These are phyloP conservation scores for Dryas iulia DNA, from an alignment of 1,140 invertebrate genomes.

Conservation along the genomic window DNA sequence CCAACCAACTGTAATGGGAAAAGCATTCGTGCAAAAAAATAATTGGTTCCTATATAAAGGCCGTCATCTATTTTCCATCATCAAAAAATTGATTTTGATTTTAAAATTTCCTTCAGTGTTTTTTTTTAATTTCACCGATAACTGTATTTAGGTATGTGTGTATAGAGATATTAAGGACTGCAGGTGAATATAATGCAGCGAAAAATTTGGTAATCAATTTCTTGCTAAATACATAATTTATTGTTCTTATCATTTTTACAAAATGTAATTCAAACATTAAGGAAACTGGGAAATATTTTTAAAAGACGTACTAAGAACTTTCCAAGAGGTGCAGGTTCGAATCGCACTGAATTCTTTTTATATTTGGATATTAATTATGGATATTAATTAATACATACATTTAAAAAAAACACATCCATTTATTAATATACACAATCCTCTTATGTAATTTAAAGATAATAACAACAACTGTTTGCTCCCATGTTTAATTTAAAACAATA, in stretches of 20 bases:
- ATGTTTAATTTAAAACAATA: constrained; percentile 19
- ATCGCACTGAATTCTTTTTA: too few species aligned
- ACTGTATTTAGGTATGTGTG: not conserved
- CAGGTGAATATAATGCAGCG: too few species aligned
- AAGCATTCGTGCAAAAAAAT: constrained; percentile 25
- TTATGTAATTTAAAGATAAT: not conserved
- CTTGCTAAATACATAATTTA: too few species aligned
- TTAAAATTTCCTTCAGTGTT: not conserved
- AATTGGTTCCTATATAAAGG: constrained; percentile 58
- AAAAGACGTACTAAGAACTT: too few species aligned
- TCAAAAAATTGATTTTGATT: constrained; percentile 44
- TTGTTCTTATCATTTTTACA: too few species aligned
- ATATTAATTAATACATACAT: constrained; percentile 1
- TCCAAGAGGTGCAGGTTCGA: too few species aligned
- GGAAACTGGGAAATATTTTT: too few species aligned
- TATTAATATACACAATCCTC: not conserved
- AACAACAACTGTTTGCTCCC: constrained; percentile 13
- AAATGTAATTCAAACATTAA: too few species aligned
- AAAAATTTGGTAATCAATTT: too few species aligned
- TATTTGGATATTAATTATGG: too few species aligned
- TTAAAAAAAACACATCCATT: not conserved
- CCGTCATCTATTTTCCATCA: constrained; percentile 52
- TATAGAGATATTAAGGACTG: too few species aligned
- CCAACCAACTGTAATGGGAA: constrained; percentile 29
- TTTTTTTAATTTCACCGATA: not conserved